A percentile compares a stretch with the other conserved stretches of the same genome.
These are phyloP conservation scores for Oncorhynchus gorbuscha DNA, from an alignment of 2,113 vertebrate genomes.

Conservation along the genomic window DNA sequence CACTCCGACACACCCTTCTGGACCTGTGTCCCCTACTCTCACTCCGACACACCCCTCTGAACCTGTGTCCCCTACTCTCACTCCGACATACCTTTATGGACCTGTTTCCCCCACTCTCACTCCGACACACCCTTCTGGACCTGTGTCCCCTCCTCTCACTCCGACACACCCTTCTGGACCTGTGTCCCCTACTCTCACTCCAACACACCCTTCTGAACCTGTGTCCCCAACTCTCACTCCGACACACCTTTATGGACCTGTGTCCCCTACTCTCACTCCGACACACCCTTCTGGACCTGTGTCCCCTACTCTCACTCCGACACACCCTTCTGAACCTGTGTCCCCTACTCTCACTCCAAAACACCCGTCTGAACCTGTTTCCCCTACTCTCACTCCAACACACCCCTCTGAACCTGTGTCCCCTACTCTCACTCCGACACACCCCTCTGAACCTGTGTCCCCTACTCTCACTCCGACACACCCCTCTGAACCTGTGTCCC, in stretches of 20 bases:
- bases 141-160: slow-evolving; percentile 21
- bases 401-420: neutral
- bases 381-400: slow-evolving; percentile 20
- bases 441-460: slow-evolving; percentile 5
- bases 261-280: too few relatives aligned
- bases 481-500: too few relatives aligned
- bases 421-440: too few relatives aligned
- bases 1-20: neutral
- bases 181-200: too few relatives aligned
- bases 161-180: neutral
- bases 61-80: neutral
- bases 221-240: slow-evolving; percentile 24
- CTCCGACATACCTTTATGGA: neutral
- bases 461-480: slow-evolving; percentile 15
- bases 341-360: too few relatives aligned
- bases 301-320: slow-evolving; percentile 24
- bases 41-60: neutral
- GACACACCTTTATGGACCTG: neutral
- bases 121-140: too few relatives aligned
- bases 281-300: neutral
- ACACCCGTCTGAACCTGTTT: neutral
- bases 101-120: too few relatives aligned
- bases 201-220: neutral
- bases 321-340: neutral
- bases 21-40: too few relatives aligned